These are phyloP conservation scores for Meleagris gallopavo DNA, from an alignment of 2,113 vertebrate species.

Conservation along the genomic window DNA sequence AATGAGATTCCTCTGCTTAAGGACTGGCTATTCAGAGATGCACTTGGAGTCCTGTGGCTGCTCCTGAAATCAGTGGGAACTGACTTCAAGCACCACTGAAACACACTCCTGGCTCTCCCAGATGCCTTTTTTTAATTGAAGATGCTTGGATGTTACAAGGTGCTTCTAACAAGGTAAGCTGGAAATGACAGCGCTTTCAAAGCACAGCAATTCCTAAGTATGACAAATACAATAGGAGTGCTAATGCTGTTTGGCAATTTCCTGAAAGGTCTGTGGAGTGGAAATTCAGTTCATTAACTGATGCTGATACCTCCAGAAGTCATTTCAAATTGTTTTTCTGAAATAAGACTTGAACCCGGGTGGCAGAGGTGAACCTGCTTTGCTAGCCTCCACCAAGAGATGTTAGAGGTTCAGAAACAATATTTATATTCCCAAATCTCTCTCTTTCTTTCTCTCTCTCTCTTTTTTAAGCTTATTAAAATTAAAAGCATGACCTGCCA, in stretches of 20 bases:
- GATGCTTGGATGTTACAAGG: neutral
- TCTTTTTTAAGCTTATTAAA: constrained; percentile 59
- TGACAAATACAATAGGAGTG: neutral
- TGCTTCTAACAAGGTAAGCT: neutral
- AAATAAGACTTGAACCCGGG: constrained; percentile 21
- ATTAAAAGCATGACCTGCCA: constrained; percentile 69
- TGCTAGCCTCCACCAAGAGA: neutral
- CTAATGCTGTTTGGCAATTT: constrained; percentile 13
- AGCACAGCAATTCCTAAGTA: neutral
- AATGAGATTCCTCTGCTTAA: neutral
- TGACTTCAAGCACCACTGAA: neutral
- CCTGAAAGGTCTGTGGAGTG: neutral
- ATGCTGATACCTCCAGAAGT: constrained; percentile 31
- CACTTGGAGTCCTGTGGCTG: neutral
- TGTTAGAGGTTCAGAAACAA: constrained; percentile 9
- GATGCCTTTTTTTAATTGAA: neutral
- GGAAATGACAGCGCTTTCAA: neutral
- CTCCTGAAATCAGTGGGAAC: neutral
- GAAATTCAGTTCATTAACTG: constrained; percentile 46
- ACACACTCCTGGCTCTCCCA: neutral
- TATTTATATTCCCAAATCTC: constrained; percentile 23
- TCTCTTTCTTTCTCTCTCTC: neutral
- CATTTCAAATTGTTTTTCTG: constrained; percentile 33
- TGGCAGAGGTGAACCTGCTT: constrained; percentile 52
- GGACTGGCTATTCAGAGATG: neutral